Conservation (phyloP, 2,888 invertebrate species). For the Meloe dianella region DNA sequence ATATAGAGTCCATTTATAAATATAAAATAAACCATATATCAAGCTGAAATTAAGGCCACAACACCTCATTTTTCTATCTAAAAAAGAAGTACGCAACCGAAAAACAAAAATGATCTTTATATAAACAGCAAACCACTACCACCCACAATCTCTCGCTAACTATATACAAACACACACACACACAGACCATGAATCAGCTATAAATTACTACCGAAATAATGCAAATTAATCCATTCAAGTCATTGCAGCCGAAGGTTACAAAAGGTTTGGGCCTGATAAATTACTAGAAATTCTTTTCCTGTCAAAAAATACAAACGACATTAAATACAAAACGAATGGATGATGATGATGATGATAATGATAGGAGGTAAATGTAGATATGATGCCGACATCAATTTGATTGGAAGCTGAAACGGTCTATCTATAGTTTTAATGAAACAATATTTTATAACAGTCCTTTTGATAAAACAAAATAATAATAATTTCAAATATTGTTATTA, state of each 20-base stretch:
- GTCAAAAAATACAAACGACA: conserved; percentile 44
- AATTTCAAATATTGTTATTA: too few species aligned
- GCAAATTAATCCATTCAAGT: conserved; percentile 43
- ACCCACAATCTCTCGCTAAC: neutral
- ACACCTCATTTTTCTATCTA: conserved; percentile 35
- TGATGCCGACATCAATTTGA: conserved; percentile 39
- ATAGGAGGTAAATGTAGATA: too few species aligned
- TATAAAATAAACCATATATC: conserved; percentile 41
- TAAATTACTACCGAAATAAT: conserved; percentile 42
- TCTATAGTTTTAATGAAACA: too few species aligned
- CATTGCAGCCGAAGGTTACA: conserved; percentile 40
- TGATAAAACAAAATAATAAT: too few species aligned
- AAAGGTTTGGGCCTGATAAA: conserved; percentile 42
- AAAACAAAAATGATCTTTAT: conserved; percentile 5
- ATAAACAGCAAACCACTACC: neutral
- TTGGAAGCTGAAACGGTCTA: conserved; percentile 25
- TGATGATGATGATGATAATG: too few species aligned
- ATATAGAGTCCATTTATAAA: conserved; percentile 39
- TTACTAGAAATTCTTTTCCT: conserved; percentile 42
- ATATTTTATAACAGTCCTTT: too few species aligned
- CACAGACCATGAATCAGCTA: conserved; percentile 35
- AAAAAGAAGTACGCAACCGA: neutral
- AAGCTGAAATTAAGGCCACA: conserved; percentile 38
- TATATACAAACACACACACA: conserved; percentile 25
- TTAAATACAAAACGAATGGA: conserved; percentile 17